Evolutionary conservation across 2,888 invertebrate species (phyloP).

Genomic region (Dastarcus helophoroides): DNA sequence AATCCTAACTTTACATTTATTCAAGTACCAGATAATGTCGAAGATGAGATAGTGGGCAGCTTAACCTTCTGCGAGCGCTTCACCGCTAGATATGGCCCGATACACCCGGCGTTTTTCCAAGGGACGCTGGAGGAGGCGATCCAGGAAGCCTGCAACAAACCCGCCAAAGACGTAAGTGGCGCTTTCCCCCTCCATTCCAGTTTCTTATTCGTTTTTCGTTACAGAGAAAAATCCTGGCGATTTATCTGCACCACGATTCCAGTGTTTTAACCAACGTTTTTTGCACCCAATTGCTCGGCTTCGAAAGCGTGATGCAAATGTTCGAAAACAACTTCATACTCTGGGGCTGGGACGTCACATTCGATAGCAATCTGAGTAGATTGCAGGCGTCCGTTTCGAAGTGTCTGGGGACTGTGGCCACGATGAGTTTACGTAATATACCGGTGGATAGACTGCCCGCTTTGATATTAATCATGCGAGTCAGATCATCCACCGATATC

Average conservation of each 20-base stretch:
- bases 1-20: no score
- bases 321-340: slow-evolving; percentile 82
- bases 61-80: slow-evolving; percentile 81
- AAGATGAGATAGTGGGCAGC: slow-evolving; percentile 76
- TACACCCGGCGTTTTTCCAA: slow-evolving; percentile 82
- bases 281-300: slow-evolving; percentile 87
- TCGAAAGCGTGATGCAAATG: slow-evolving; percentile 81
- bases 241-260: slow-evolving; percentile 93
- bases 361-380: slow-evolving; percentile 72
- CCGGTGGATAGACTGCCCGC: slow-evolving; percentile 81
- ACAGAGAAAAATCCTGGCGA: slow-evolving; percentile 82
- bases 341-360: slow-evolving; percentile 96
- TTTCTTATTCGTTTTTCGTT: slow-evolving; percentile 22
- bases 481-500: slow-evolving; percentile 81
- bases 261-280: slow-evolving; percentile 95
- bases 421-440: slow-evolving; percentile 73
- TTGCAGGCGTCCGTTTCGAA: slow-evolving; percentile 63
- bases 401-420: slow-evolving; percentile 71
- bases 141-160: slow-evolving; percentile 77
- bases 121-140: slow-evolving; percentile 86
- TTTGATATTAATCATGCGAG: slow-evolving; percentile 78
- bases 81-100: slow-evolving; percentile 72
- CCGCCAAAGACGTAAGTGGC: slow-evolving; percentile 71
- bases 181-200: slow-evolving; percentile 1
- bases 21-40: slow-evolving; percentile 75